Base-by-base conservation (phyloP, 2,888 invertebrate species). In the Phaonia tiefii region DNA sequence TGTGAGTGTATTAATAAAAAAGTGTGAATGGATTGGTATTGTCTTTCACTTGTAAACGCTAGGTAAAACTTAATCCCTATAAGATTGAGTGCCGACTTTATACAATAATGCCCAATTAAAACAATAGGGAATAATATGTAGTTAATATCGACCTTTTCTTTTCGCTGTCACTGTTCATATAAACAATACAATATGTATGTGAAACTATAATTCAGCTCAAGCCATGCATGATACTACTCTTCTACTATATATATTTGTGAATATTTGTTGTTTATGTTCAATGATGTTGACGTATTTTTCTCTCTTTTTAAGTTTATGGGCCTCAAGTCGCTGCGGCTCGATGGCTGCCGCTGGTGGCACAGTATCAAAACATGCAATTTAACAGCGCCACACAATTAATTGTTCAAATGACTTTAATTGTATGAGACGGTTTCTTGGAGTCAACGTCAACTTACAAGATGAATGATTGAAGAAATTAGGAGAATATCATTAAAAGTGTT, bases 341-440 rank as follows among this genome's bases (percentile, higher is more conserved):
- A 15, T 37, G 39, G 20, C 15, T 60, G 15, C 5, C 22, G 39
- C 25, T 75, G 75, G 66, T 72, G 79, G 56, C 75, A 71, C 26
- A 54, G 71, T 44, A 71, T 49, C 80, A 80, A 74, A 85, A 85
- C 88, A 88, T 87, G 88, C 88, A 87, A 88, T 88, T 86, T 85
- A 83, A 82, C 84, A 86, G 86, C 86, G 86, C 83, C 86, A 83
- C 85, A 86, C 87, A 88, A 88, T 88, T 88, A 88, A 87, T 88
- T 87, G 87, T 87, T 60, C 86, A 87, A 88, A 86, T 88, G 86
- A 87, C 85, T 87, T 88, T 86, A 88, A 88, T 88, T 88, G 87
- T 87, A 85, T 85, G 86, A 85, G 86, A 82, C 66, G 63, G 22
- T 63, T 42, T 42, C 44, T 54, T 8, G 42, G 51, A 72, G 63